Conservation (phyloP, 1,140 invertebrate genomes). For the Lepidurus arcticus region DNA sequence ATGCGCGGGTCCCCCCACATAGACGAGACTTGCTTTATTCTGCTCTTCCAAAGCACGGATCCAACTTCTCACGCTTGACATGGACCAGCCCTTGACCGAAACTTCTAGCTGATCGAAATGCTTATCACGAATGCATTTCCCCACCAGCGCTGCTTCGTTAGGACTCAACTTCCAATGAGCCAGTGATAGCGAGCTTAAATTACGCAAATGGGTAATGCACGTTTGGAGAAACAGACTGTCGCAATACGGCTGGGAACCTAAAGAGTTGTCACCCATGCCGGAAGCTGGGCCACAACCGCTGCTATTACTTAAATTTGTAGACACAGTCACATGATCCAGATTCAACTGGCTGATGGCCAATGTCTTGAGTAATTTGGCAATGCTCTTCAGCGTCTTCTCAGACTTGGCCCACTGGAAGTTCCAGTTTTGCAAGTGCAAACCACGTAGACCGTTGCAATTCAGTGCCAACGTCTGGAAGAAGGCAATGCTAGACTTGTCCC, state of each 20-base stretch:
- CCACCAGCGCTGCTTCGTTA: conserved; percentile 27
- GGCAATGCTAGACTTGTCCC: conserved; percentile 47
- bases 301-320: background rate
- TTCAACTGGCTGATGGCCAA: conserved; percentile 27
- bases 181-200: conserved; percentile 25
- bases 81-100: conserved; percentile 24
- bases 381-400: conserved; percentile 32
- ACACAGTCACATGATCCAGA: conserved; percentile 26
- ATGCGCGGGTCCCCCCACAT: conserved; percentile 10
- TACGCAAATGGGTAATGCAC: conserved; percentile 26
- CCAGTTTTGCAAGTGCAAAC: conserved; percentile 31
- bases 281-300: background rate
- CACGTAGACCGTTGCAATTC: conserved; percentile 38
- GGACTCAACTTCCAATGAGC: conserved; percentile 26
- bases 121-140: conserved; percentile 32
- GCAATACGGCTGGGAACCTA: background rate
- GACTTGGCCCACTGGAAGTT: conserved; percentile 33
- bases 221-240: conserved; percentile 18
- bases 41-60: conserved; percentile 29
- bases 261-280: background rate
- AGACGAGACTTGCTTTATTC: conserved; percentile 6
- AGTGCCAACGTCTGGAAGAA: conserved; percentile 46
- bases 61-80: conserved; percentile 21
- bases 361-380: conserved; percentile 25
- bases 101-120: conserved; percentile 26